Conservation (phyloP, 2,113 vertebrate species). For the Myiozetetes cayanensis region DNA sequence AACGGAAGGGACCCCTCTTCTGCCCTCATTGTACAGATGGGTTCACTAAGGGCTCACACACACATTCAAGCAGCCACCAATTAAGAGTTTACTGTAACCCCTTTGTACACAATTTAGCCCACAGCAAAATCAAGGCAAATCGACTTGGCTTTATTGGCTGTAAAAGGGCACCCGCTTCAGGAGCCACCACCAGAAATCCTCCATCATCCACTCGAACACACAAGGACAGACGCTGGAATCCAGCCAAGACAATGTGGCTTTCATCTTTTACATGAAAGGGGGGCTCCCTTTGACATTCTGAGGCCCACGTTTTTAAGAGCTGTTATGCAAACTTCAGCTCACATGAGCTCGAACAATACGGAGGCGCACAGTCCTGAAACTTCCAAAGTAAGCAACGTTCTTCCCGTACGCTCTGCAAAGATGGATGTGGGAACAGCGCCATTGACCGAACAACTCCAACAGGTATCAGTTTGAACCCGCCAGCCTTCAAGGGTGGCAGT, state of each 20-base stretch:
- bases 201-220: conserved; percentile 10
- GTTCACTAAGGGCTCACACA: not conserved
- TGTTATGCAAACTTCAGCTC: not conserved
- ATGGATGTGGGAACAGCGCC: fast-evolving
- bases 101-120: not conserved
- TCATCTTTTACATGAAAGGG: conserved; percentile 50
- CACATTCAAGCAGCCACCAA: not conserved
- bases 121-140: not conserved
- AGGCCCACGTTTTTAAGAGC: conserved; percentile 10
- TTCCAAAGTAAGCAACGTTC: not conserved
- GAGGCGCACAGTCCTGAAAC: fast-evolving
- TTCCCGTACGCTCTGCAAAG: fast-evolving
- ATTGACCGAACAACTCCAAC: not conserved
- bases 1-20: not conserved
- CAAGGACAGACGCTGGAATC: conserved; percentile 23
- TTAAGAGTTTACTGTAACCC: conserved; percentile 21
- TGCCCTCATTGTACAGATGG: not conserved
- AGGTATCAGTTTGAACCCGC: not conserved
- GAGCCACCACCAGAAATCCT: conserved; percentile 33
- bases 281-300: conserved; percentile 33
- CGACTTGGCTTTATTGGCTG: not conserved
- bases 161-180: not conserved
- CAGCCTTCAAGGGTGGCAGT: not conserved
- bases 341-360: not conserved
- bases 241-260: conserved; percentile 19